Base-by-base conservation (phyloP, 2,113 vertebrate genomes). In the Chloropsis hardwickii region DNA sequence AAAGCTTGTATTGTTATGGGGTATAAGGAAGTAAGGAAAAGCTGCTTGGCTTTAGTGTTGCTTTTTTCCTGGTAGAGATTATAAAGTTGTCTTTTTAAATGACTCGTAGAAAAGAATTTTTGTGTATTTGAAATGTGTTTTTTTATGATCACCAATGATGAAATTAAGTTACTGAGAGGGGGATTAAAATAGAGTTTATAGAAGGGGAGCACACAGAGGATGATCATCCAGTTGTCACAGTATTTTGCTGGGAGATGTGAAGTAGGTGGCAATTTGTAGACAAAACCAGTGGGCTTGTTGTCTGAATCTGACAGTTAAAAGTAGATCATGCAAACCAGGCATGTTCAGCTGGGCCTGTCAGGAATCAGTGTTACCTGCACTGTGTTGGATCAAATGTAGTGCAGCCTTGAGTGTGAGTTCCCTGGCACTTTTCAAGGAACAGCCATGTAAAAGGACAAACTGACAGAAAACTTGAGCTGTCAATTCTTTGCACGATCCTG, bases 291-390 rank as follows among this genome's bases (percentile, higher is more conserved):
- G 82, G 72, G 69, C 27, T 93, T 93, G 51, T 92, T 94, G 70
- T 66, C 88, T 90, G 86, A 76, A 58, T 95, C 19, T 92, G 62
- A 51, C 62, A 80, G n/a, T 65, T 86, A 61, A 80, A 91, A 96
- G 92, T 56, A 88, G 70, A 82, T 91, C 57, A 62, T 61, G 71
- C 81, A 88, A 88, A 53, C 57, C 61, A 92, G 45, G 48, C 8
- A 0, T 76, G 74, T 60, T 94, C 53, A 65, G 58, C 62, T 77
- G 79, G 73, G 85, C 74, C 44, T 72, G 44, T 29, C 42, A 51
- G 65, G 61, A 82, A 22, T 48, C 66, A 16, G 9, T 37, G n/a
- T n/a, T 81, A 27, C 4, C 13, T 61, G 12, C 31, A 5, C 72
- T 13, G 0, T 31, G 9, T 35, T 65, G 62, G 54, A 72, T 77